phyloP scores from a whole-genome alignment of 2,113 vertebrate species.

The Syrrhaptes paradoxus region DNA sequence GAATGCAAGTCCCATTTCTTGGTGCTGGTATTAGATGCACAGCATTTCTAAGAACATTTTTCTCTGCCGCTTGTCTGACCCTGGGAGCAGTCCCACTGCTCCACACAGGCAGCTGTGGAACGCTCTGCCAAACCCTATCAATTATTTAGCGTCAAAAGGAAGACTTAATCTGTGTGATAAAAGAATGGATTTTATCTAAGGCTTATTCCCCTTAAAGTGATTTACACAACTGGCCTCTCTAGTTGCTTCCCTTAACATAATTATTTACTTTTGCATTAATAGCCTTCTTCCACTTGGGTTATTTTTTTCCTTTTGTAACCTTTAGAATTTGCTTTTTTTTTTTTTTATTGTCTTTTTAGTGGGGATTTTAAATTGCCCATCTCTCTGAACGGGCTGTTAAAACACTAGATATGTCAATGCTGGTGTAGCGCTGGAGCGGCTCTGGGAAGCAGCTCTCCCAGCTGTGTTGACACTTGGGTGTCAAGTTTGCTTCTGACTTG shows the following conservation, averaged over 20 bases:
- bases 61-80: constrained; percentile 78
- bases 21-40: constrained; percentile 60
- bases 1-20: constrained; percentile 61
- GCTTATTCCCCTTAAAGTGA: constrained; percentile 71
- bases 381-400: not conserved
- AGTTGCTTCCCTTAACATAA: constrained; percentile 59
- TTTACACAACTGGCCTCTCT: constrained; percentile 71
- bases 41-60: constrained; percentile 78
- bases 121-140: constrained; percentile 66
- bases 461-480: not conserved
- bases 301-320: constrained; percentile 46
- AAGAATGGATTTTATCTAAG: constrained; percentile 73
- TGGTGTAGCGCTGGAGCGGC: not conserved
- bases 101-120: constrained; percentile 29
- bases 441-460: not conserved
- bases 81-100: constrained; percentile 69
- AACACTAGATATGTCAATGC: not conserved
- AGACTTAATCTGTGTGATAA: constrained; percentile 76
- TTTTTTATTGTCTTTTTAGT: not conserved
- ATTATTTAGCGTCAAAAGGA: constrained; percentile 75
- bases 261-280: constrained; percentile 75
- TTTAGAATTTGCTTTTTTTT: not conserved
- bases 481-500: not conserved
- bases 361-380: not conserved
- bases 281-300: constrained; percentile 37